Evolutionary conservation across 2,113 vertebrate species (phyloP), one percentile per base, ranked within the genome.

Genomic region (Embiotoca jacksoni): DNA sequence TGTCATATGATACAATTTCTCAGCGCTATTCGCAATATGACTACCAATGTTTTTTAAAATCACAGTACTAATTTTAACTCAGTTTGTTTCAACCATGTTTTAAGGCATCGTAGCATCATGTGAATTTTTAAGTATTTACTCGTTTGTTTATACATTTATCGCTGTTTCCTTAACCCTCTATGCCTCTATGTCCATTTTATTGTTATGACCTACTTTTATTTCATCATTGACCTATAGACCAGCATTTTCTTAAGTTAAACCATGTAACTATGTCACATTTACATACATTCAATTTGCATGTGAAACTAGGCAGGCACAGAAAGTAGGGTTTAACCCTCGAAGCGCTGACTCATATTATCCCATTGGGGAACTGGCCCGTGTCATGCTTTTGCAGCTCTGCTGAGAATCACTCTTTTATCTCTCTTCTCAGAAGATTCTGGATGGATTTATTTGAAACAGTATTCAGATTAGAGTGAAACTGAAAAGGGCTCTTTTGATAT

Each of bases 331-430:
- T 82, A 87, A 88, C 86, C 82, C 84, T 86, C 44, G 10, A 72
- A 61, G 55, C 46, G 5, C 84, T 89, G 80, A 91, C 65, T 90
- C 86, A 87, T 87, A 75, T 64, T 72, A 66, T 53, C 41, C 67
- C 58, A 80, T 47, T 67, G 37, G 78, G 87, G 66, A 78, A 66
- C 35, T 0, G 10, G 52, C 55, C 55, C n/a, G 2, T 39, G 37
- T 80, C 68, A 41, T 78, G 72, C 37, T 62, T 65, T 58, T 76
- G 63, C 81, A 49, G 63, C 67, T 70, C 56, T 90, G 79, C 80
- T 74, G 64, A 87, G 80, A 83, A 87, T 16, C 39, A 33, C 32
- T 46, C 66, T 67, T 86, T 83, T 67, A 90, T 85, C 72, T 84
- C 39, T 41, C n/a, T 82, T 86, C 79, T 79, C 70, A 80, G 83